Conservation (phyloP, 2,888 invertebrate species). For the Hipparchia semele region DNA sequence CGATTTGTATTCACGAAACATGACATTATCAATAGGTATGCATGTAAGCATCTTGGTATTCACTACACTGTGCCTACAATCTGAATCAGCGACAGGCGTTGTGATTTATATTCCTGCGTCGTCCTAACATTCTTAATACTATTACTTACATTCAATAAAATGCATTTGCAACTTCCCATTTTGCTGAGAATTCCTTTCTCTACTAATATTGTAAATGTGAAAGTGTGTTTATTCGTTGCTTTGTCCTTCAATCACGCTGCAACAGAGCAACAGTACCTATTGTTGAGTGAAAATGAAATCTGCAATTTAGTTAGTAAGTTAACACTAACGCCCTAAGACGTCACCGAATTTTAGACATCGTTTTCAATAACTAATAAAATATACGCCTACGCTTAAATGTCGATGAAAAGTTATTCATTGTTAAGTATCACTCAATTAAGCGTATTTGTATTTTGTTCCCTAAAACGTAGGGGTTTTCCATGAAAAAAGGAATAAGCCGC, state of each 20-base stretch:
- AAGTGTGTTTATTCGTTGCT: background rate
- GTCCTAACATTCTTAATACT: conserved; percentile 56
- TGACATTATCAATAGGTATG: conserved; percentile 12
- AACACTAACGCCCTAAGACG: too few relatives aligned
- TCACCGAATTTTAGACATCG: too few relatives aligned
- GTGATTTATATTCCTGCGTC: conserved; percentile 74
- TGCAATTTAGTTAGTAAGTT: too few relatives aligned
- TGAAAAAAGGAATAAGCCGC: background rate
- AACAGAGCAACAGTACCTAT: too few relatives aligned
- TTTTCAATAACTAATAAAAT: too few relatives aligned
- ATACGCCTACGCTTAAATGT: too few relatives aligned
- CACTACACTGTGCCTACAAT: conserved; percentile 61
- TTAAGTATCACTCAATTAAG: too few relatives aligned
- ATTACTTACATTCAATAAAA: conserved; percentile 46
- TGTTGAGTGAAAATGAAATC: too few relatives aligned
- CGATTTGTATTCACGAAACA: conserved; percentile 1
- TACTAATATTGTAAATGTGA: background rate
- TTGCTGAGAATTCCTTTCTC: background rate
- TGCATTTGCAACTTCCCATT: background rate
- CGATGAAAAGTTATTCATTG: too few relatives aligned
- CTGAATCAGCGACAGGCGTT: conserved; percentile 73
- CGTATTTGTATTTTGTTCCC: too few relatives aligned
- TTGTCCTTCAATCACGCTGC: too few relatives aligned
- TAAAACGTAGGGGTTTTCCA: too few relatives aligned
- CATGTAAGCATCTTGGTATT: conserved; percentile 39